Conservation (phyloP, 2,888 invertebrate genomes). For the Dicyrtomina minuta region DNA sequence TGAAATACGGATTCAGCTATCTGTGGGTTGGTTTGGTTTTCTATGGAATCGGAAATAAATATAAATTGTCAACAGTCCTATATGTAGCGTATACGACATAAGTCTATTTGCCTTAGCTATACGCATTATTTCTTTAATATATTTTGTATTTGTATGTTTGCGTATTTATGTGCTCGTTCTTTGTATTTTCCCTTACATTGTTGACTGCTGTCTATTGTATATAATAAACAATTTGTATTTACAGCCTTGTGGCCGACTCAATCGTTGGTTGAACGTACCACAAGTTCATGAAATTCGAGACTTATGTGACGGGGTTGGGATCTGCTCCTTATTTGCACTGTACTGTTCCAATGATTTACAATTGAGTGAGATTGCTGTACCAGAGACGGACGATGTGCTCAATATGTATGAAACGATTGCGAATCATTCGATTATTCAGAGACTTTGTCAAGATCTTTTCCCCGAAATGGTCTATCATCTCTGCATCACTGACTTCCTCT, state of each 20-base stretch:
- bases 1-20: no score
- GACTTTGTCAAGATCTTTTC: slow-evolving; percentile 49
- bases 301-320: slow-evolving; percentile 50
- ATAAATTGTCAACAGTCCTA: no score
- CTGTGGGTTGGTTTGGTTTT: no score
- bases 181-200: not conserved
- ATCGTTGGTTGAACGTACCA: slow-evolving; percentile 47
- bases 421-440: slow-evolving; percentile 47
- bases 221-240: not conserved
- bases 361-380: slow-evolving; percentile 47
- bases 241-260: slow-evolving; percentile 39
- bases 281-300: slow-evolving; percentile 49
- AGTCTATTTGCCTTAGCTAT: no score
- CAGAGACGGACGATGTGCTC: slow-evolving; percentile 47
- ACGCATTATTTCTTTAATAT: not conserved
- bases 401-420: slow-evolving; percentile 50
- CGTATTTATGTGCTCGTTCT: not conserved
- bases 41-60: no score
- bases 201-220: not conserved
- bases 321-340: slow-evolving; percentile 50
- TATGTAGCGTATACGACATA: no score
- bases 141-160: not conserved
- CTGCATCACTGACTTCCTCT: slow-evolving; percentile 50
- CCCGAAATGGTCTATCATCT: slow-evolving; percentile 51
- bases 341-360: slow-evolving; percentile 51